Conservation (phyloP, 2,888 invertebrate species). For the Ormyrus pomaceus region DNA sequence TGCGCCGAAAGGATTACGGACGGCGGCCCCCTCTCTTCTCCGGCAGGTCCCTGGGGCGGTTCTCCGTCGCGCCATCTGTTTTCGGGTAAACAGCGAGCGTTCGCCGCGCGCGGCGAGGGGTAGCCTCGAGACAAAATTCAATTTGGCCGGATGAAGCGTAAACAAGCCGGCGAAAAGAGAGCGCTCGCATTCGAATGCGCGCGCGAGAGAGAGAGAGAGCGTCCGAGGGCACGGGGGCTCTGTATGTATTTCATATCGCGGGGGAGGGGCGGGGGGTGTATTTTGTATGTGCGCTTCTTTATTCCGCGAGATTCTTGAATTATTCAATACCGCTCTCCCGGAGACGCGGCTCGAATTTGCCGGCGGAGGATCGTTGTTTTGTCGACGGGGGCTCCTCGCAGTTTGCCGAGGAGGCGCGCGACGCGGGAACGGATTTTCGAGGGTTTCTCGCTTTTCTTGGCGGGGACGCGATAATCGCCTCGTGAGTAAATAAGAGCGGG, state of each 20-base stretch:
- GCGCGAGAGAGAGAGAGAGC: constrained; percentile 8
- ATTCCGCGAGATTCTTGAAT: constrained; percentile 51
- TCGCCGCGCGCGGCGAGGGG: constrained; percentile 42
- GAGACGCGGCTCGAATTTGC: constrained; percentile 6
- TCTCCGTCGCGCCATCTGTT: constrained; percentile 71
- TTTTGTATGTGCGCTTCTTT: constrained; percentile 37
- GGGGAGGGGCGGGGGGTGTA: background rate
- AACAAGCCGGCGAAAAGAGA: constrained; percentile 66
- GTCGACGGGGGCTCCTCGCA: too few species aligned
- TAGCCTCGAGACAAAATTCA: constrained; percentile 71
- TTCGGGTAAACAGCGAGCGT: constrained; percentile 70
- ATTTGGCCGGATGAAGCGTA: constrained; percentile 72
- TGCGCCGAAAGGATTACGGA: constrained; percentile 69
- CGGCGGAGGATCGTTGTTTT: too few species aligned
- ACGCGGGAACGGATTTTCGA: too few species aligned
- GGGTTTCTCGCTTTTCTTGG: too few species aligned
- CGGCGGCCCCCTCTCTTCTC: constrained; percentile 48
- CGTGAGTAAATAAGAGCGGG: too few species aligned
- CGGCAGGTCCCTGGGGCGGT: constrained; percentile 62
- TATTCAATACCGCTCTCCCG: constrained; percentile 33
- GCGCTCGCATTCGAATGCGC: constrained; percentile 15
- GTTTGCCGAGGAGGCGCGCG: too few species aligned
- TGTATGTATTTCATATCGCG: constrained; percentile 35
- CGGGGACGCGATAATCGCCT: too few species aligned
- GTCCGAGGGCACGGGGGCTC: background rate